phyloP scores from a whole-genome alignment of 1,140 invertebrate genomes.

The Magallana ariakensis region DNA sequence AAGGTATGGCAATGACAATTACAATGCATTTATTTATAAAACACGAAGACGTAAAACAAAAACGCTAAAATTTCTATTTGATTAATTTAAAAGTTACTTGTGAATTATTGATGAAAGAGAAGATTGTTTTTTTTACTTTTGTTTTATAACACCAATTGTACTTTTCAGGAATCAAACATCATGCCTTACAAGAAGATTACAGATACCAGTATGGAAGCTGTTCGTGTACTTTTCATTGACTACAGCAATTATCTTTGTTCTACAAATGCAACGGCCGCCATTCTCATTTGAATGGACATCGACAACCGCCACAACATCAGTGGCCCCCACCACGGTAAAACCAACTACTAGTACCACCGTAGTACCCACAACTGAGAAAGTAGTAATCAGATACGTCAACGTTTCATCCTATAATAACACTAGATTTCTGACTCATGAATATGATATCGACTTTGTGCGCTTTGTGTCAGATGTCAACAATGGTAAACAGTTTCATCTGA shows the following conservation, averaged over 20 bases:
- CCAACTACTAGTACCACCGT: background rate
- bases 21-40: background rate
- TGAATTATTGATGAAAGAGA: background rate
- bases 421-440: background rate
- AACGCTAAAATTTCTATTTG: background rate
- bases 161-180: background rate
- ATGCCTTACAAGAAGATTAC: background rate
- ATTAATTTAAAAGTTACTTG: background rate
- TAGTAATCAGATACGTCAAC: background rate
- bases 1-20: background rate
- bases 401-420: background rate
- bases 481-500: background rate
- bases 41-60: background rate
- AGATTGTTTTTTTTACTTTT: too few species aligned
- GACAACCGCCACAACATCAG: background rate
- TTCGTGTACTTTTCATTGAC: background rate
- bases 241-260: background rate
- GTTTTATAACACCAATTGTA: background rate
- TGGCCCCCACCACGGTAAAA: background rate
- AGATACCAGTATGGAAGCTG: conserved; percentile 1
- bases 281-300: background rate
- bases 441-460: conserved; percentile 8
- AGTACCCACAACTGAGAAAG: background rate
- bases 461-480: background rate
- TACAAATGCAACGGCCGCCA: background rate